Evolutionary conservation across 2,888 invertebrate genomes (phyloP).

Genomic region (Pseudeuparius sepicola): DNA sequence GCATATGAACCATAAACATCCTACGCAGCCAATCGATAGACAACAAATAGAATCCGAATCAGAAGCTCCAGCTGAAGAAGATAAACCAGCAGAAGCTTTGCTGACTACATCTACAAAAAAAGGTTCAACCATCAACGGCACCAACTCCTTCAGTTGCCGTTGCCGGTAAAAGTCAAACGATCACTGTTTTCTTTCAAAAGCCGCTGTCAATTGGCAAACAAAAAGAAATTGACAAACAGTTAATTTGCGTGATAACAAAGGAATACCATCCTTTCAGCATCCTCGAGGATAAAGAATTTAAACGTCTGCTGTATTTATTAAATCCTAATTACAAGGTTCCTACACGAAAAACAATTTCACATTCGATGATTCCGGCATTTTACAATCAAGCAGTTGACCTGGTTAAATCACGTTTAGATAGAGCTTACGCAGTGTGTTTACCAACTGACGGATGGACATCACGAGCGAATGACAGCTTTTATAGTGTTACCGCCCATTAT

Average conservation of each 20-base stretch:
- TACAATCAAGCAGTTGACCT: constrained; percentile 12
- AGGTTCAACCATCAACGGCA: constrained; percentile 1
- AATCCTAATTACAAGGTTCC: constrained; percentile 17
- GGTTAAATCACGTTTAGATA: constrained; percentile 4
- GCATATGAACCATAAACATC: constrained; percentile 17
- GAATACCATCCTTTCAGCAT: constrained; percentile 31
- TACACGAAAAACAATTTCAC: constrained; percentile 15
- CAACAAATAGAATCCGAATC: constrained; percentile 4
- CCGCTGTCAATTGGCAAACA: constrained; percentile 15
- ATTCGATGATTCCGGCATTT: constrained; percentile 11
- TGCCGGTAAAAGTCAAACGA: too few species aligned
- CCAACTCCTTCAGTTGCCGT: too few species aligned
- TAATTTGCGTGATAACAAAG: constrained; percentile 25
- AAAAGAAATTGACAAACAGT: constrained; percentile 21
- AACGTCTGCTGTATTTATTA: constrained; percentile 23
- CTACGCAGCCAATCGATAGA: constrained; percentile 12
- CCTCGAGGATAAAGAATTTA: constrained; percentile 30
- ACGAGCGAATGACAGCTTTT: constrained; percentile 2
- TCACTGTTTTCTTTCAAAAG: constrained; percentile 14
- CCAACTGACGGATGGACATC: constrained; percentile 6
- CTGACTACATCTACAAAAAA: constrained; percentile 3
- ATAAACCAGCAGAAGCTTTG: constrained; percentile 1
- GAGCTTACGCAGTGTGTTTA: not conserved
- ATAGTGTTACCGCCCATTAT: constrained; percentile 4
- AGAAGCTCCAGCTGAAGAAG: too few species aligned